Evolutionary conservation across 2,113 vertebrate genomes (phyloP).

Genomic region (Gasterosteus nipponicus): DNA sequence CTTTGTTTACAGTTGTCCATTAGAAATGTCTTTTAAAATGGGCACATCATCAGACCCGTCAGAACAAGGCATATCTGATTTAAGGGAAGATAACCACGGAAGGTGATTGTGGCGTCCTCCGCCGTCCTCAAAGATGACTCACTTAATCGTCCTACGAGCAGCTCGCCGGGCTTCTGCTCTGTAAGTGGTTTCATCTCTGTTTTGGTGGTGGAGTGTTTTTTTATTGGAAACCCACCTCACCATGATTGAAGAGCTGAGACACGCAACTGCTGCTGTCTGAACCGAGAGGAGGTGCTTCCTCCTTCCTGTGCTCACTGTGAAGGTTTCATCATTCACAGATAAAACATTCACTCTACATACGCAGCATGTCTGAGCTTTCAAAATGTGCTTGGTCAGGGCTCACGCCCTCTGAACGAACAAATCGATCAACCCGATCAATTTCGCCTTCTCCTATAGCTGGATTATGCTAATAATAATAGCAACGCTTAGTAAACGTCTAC

Average conservation of each 20-base stretch:
- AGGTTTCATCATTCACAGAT: not conserved
- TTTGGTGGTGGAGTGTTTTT: conserved; percentile 18
- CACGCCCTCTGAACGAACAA: not conserved
- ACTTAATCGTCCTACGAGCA: not conserved
- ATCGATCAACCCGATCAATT: not conserved
- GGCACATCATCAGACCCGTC: not conserved
- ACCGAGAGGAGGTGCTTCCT: not conserved
- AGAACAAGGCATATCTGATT: not conserved
- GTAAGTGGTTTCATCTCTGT: conserved; percentile 1
- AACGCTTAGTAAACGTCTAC: not conserved
- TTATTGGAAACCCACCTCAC: conserved; percentile 16
- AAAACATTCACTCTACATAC: not conserved
- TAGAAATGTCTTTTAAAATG: not conserved
- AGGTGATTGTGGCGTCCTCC: not conserved
- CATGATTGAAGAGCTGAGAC: conserved; percentile 1
- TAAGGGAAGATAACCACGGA: not conserved
- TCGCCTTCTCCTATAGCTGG: not conserved
- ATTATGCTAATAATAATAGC: not conserved
- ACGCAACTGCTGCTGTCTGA: not conserved
- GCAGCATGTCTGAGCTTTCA: not conserved
- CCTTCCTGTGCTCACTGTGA: not conserved
- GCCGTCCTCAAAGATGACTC: conserved; percentile 2
- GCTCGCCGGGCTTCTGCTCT: not conserved
- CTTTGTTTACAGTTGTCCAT: not conserved
- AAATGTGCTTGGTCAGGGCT: not conserved